Evolutionary conservation across 2,797 vertebrate species (phyloP).

Genomic region (Enteromius paludinosus): DNA sequence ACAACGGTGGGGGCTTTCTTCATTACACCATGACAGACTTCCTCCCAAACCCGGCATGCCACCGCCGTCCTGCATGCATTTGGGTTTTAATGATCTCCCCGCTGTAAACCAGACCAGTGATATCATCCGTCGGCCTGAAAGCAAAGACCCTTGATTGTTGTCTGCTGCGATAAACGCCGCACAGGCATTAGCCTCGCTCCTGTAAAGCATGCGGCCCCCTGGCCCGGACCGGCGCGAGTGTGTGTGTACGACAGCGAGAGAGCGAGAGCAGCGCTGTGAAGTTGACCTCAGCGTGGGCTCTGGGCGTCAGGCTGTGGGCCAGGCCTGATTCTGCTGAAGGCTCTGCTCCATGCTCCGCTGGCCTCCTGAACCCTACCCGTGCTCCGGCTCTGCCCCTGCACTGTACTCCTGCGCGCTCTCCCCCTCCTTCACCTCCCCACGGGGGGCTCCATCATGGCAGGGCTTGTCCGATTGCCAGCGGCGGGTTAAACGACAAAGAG

Average conservation of each 20-base stretch:
- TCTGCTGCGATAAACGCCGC: constrained; percentile 24
- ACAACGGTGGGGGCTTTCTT: constrained; percentile 65
- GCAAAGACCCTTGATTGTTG: constrained; percentile 23
- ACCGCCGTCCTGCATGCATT: constrained; percentile 69
- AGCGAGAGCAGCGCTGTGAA: constrained; percentile 60
- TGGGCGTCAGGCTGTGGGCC: constrained; percentile 70
- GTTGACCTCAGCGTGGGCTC: constrained; percentile 70
- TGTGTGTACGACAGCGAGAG: constrained; percentile 21
- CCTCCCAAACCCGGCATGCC: constrained; percentile 75
- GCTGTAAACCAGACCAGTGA: constrained; percentile 65
- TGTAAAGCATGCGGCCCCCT: constrained; percentile 32
- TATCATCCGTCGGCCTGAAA: constrained; percentile 48
- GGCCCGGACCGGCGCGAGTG: constrained; percentile 8
- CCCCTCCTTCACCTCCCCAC: constrained; percentile 67
- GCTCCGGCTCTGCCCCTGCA: constrained; percentile 68
- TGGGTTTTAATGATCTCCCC: constrained; percentile 69
- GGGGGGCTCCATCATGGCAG: constrained; percentile 63
- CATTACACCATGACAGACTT: constrained; percentile 75
- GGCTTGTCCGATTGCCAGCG: constrained; percentile 75
- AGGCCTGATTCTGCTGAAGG: constrained; percentile 63
- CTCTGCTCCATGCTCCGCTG: constrained; percentile 70
- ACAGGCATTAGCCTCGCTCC: constrained; percentile 52
- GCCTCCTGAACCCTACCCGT: constrained; percentile 71
- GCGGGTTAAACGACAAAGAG: constrained; percentile 79
- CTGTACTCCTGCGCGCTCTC: background rate